A percentile compares a stretch with the other conserved stretches of the same genome.
Evolutionary conservation across 1,140 invertebrate species (phyloP).

Genomic region (Chlorops oryzae): DNA sequence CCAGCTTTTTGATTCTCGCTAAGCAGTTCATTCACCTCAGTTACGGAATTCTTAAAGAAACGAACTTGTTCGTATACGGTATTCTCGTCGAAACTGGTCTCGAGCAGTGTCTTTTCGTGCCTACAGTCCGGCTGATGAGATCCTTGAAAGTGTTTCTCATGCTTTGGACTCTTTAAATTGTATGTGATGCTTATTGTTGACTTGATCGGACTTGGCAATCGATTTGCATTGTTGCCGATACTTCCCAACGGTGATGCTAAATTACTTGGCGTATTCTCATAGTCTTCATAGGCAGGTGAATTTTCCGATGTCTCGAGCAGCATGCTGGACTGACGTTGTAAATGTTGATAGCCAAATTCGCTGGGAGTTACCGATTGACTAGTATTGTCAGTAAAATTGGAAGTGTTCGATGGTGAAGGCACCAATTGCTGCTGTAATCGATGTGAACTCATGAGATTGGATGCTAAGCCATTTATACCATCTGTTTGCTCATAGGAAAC

Average conservation of each 20-base stretch:
- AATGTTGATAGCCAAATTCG: conserved; percentile 44
- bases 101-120: conserved; percentile 22
- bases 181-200: conserved; percentile 66
- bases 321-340: conserved; percentile 43
- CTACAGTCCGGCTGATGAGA: conserved; percentile 6
- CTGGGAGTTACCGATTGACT: conserved; percentile 48
- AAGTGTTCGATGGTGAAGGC: conserved; percentile 42
- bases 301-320: conserved; percentile 40
- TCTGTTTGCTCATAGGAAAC: conserved; percentile 21
- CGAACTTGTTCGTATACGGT: conserved; percentile 70
- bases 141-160: conserved; percentile 20
- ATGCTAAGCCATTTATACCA: conserved; percentile 18
- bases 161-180: conserved; percentile 45
- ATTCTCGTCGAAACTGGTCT: conserved; percentile 44
- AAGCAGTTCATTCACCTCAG: conserved; percentile 64
- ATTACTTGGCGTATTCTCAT: conserved; percentile 38
- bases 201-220: conserved; percentile 50
- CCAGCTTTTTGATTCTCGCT: conserved; percentile 22
- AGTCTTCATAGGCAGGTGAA: conserved; percentile 41
- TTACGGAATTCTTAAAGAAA: conserved; percentile 63
- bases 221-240: background rate
- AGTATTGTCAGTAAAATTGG: conserved; percentile 46
- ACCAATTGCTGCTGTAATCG: conserved; percentile 16
- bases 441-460: conserved; percentile 27
- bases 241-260: conserved; percentile 17